Evolutionary conservation across 2,113 vertebrate species (phyloP), one percentile per base, ranked within the genome.

Genomic region (Merops nubicus): DNA sequence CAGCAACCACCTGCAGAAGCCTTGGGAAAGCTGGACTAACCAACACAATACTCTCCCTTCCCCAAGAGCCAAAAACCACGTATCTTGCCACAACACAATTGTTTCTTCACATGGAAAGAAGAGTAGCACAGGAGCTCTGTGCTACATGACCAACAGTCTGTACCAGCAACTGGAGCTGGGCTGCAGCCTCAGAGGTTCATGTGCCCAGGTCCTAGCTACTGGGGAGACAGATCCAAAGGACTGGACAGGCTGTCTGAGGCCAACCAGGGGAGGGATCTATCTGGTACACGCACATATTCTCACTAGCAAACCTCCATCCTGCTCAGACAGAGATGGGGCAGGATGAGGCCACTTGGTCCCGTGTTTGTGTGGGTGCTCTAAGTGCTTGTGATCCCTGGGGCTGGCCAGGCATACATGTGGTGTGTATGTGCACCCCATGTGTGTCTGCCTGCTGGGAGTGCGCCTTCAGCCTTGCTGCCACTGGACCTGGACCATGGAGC

Each of bases 61-160:
- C 8, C 36, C 1, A 7, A 4, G 12, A 73, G 53, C 29, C 40
- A 56, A 86, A 86, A 33, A 33, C 33, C 70, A 50, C 1, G 3
- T 17, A 62, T 12, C 40, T 34, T 17, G 4, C 50, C 43, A 47
- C 29, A 72, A 33, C 36, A 42, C 53, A 38, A 20, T 12, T 9
- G 3, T 15, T 60, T 51, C 15, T 43, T 48, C 65, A 38, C 16
- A 17, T 5, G 51, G 59, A 26, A 51, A 8, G 74, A 63, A 3
- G 20, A 67, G 29, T 0, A 48, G 19, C 36, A 22, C 0, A 17
- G 63, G 38, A 85, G 59, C 1, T 38, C 31, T 48, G n/a, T 57
- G 51, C 33, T 0, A 3, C 4, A 9, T 1, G 29, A 4, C 1
- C 54, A 64, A 3, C 14, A 23, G 43, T 1, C 43, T 40, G 43